Base-by-base conservation (phyloP, 2,113 vertebrate genomes). In the Siniperca knerii region DNA sequence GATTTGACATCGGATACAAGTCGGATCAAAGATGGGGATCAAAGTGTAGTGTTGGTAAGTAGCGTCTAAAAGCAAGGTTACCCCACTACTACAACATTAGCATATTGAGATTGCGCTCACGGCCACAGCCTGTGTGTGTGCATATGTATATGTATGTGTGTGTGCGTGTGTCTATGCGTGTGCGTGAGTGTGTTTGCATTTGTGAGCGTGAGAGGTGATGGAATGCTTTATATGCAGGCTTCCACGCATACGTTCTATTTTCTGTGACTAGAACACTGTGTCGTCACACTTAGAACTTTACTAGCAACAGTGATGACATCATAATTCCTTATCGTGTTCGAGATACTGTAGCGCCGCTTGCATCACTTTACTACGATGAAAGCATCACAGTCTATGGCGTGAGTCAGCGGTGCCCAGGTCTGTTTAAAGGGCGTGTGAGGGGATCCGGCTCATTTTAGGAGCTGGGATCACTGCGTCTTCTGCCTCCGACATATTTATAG, bases 11-110 rank as follows among this genome's bases (percentile, higher is more conserved):
- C 74, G 84, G 87, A 92, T 76, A 86, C 69, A 35, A 77, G 35
- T 50, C n/a, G 72, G 88, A 88, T 68, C 79, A 70, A 76, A 71
- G 76, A 95, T 95, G 94, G 84, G 90, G 77, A 88, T 87, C 65
- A 67, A 71, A 72, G 91, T 90, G 89, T 95, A 95, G 93, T 82
- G 66, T 71, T 50, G 93, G 94, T 95, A 44, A 94, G 94, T 93
- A 18, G 20, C 40, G 3, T 4, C 6, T 44, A 8, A 60, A 62
- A 52, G 15, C 48, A 68, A 65, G 42, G 44, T 77, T 61, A 79
- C 66, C 3, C 4, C 61, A 42, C 68, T 84, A 80, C 72, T 78
- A 21, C 33, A 15, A 2, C 69, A 84, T 85, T 73, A 50, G 15
- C 57, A 84, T 78, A 71, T 90, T 90, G 9, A 77, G 40, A 86